Evolutionary conservation across 2,797 vertebrate genomes (phyloP), one percentile per base, ranked within the genome.

Genomic region (Nyctalus aviator): DNA sequence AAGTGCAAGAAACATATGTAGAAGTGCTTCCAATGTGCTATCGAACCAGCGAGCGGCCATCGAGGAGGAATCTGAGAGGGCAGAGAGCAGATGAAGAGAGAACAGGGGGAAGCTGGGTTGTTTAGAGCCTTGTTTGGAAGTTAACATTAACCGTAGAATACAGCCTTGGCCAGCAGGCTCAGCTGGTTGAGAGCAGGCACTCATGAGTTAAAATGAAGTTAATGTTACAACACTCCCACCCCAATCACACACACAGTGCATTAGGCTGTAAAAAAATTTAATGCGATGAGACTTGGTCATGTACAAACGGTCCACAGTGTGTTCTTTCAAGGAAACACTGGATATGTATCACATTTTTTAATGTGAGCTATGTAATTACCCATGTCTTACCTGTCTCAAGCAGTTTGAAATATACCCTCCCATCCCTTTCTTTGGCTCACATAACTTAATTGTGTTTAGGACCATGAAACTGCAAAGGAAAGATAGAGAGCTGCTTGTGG

Each of bases 1-100:
- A 44, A 13, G 20, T 69, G 20, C 30, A 41, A 10, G 72, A n/a
- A 4, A 6, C 0, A 30, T 7, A 13, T 5, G 41, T 8, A 50
- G 48, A 73, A 8, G 32, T 2, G 3, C 17, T 5, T 10, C 23
- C 1, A 6, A 10, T 9, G 1, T 72, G 8, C 12, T 10, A 3
- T 6, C 8, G 5, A 48, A 23, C n/a, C 3, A 48, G 1, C 44
- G 35, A 50, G 23, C 37, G 30, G 2, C 2, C 30, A 20, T 1
- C 3, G 15, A 6, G 2, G 41, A 41, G 30, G 27, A 10, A 83
- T 4, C 18, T 37, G 12, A 6, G 75, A 30, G 25, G 68, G 3
- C 0, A n/a, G 12, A 62, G 23, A 84, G 25, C 0, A 48, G 25
- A 30, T 32, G 6, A 30, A 57, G 2, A 46, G 55, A 84, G 41